Evolutionary conservation across 2,113 vertebrate genomes (phyloP).

Genomic region (Oreochromis spilurus): DNA sequence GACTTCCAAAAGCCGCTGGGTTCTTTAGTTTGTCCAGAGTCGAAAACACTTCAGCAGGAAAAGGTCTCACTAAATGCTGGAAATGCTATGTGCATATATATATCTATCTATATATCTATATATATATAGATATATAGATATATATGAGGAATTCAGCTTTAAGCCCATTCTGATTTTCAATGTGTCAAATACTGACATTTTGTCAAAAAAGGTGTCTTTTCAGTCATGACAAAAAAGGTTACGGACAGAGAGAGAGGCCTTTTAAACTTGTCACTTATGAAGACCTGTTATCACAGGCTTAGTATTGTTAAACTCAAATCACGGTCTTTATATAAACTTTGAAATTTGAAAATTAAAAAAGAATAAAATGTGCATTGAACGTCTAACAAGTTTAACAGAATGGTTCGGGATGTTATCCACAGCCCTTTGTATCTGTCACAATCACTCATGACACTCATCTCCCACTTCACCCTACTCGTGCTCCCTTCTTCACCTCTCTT

Average conservation of each 20-base stretch:
- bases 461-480: neutral
- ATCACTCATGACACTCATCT: neutral
- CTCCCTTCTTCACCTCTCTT: neutral
- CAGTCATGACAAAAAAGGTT: neutral
- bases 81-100: neutral
- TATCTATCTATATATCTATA: too few relatives aligned
- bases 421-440: neutral
- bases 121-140: rapidly evolving
- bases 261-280: neutral
- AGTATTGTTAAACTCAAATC: neutral
- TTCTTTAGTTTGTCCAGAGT: neutral
- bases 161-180: neutral
- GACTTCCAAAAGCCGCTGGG: neutral
- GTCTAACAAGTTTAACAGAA: neutral
- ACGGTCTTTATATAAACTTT: neutral
- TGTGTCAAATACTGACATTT: neutral
- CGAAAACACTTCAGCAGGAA: neutral
- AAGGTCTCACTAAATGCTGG: rapidly evolving
- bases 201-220: neutral
- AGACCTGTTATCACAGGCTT: neutral
- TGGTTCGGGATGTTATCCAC: neutral
- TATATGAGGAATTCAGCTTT: neutral
- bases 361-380: neutral
- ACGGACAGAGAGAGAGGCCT: neutral
- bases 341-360: neutral